Evolutionary conservation across 35 echinoderm and acorn worm species (phyloP), one percentile per base, ranked within the genome.

Genomic region (Diadema setosum): DNA sequence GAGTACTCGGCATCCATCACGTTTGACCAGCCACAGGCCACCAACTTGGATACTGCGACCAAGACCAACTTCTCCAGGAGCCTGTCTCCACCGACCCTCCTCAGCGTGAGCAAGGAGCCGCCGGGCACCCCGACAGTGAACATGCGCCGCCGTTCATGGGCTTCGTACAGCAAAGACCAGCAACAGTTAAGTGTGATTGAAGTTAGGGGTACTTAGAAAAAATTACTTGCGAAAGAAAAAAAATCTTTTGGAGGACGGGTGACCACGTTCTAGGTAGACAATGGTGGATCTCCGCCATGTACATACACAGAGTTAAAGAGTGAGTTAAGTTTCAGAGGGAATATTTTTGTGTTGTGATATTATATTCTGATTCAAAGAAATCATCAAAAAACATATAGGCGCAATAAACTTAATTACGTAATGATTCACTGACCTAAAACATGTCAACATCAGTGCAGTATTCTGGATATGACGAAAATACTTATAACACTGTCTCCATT

Each of bases 1-100:
- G 80, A 80, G 17, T 90, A 90, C 27, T 90, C 88, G 12, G 73
- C 73, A 44, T 78, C 73, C 23, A 78, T 78, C 2, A 78, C 73
- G 11, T 78, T 78, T 44, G 73, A 78, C n/a, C 73, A 78, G 5
- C 73, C 73, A 44, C 73, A 78, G 20, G 73, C 73, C 2, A 44
- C 20, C 35, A 78, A 21, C 20, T 41, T 21, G 5, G 73, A 78
- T 21, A 78, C 35, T 41, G 9, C 48, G 48, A 78, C 16, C 73
- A 26, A 29, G 30, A 78, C 73, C 73, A 78, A 78, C 20, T 78
- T 78, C 73, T 78, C 73, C 8, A 39, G 37, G 40, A 78, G 73
- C 30, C 40, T 78, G 1, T 6, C 35, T 25, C 73, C 73, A 42
- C 73, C 73, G 2, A 78, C 39, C 40, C 73, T 78, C 12, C 73